A percentile compares a stretch with the other conserved stretches of the same genome.
These are phyloP conservation scores for Seriola quinqueradiata DNA, from an alignment of 2,113 vertebrate species.

Conservation along the genomic window DNA sequence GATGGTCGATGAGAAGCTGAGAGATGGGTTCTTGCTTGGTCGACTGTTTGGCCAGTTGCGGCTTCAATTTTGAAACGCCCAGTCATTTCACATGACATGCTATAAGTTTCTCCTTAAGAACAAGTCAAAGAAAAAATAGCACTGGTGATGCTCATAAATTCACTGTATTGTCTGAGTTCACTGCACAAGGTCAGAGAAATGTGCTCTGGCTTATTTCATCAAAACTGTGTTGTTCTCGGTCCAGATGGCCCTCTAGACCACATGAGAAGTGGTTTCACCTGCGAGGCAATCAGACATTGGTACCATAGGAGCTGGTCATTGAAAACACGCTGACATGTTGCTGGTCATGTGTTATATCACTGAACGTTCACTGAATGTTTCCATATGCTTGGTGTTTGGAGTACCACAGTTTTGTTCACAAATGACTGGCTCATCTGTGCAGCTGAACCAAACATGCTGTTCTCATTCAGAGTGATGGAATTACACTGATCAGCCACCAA, in stretches of 20 bases:
- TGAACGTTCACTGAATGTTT: conserved; percentile 49
- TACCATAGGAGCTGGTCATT: conserved; percentile 10
- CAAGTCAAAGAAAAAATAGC: conserved; percentile 16
- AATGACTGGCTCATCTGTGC: conserved; percentile 3
- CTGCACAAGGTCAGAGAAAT: conserved; percentile 56
- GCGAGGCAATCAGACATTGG: conserved; percentile 41
- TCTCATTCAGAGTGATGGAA: conserved; percentile 4
- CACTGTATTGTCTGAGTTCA: conserved; percentile 51
- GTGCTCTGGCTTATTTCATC: conserved; percentile 65
- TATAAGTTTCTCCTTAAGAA: conserved; percentile 32
- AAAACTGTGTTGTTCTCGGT: conserved; percentile 16
- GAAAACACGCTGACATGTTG: conserved; percentile 51
- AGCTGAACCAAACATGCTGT: conserved; percentile 9
- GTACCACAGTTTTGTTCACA: not conserved
- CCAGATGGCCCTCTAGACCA: conserved; percentile 65
- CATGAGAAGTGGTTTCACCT: conserved; percentile 61
- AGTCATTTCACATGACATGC: conserved; percentile 64
- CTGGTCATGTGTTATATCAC: conserved; percentile 42
- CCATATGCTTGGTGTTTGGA: conserved; percentile 59
- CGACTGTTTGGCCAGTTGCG: conserved; percentile 40
- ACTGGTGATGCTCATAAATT: conserved; percentile 41
- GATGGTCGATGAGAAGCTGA: conserved; percentile 67
- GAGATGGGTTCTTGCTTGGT: conserved; percentile 56
- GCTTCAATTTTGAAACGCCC: conserved; percentile 45
- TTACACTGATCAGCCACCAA: not conserved